Evolutionary conservation across 2,113 vertebrate species (phyloP), one percentile per base, ranked within the genome.

Genomic region (Heliornis fulica): DNA sequence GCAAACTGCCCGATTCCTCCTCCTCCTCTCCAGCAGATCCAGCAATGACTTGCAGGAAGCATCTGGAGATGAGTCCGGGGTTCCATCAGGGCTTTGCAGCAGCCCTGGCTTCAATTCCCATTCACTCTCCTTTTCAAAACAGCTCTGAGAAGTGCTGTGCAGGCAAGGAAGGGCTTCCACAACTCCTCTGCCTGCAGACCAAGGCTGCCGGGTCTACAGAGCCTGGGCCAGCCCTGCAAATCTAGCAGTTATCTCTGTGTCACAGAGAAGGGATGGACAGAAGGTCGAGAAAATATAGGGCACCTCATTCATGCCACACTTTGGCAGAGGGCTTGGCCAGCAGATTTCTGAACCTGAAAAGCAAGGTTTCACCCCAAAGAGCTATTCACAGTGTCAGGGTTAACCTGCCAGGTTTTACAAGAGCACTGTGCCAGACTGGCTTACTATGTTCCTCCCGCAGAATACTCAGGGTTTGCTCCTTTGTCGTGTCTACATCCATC

Each of bases 141-240:
- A 88, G 31, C 48, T 75, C 53, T 53, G 72, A 40, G 43, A 51
- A 51, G 23, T 2, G 4, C 11, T 28, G 17, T 5, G 20, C 9
- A 13, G n/a, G 28, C 10, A 6, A 46, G 22, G 21, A 13, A 34
- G n/a, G 46, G 9, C 11, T 76, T 31, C 11, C 16, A 4, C 59
- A 17, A 5, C 59, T 64, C 23, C 60, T 1, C 5, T 53, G 46
- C 6, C 11, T 21, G 45, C 4, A 1, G 15, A 22, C 9, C 0
- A 1, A 22, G 14, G 53, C 48, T 68, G 36, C 36, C 23, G 26
- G 22, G 59, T 32, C 56, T 16, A 20, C 53, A 31, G 61, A 18
- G 43, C 75, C 38, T 10, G 8, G 36, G 53, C 34, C 3, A 1
- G 77, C 48, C 43, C 70, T 51, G 26, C 40, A 65, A 72, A 65